A percentile compares a stretch with the other conserved stretches of the same genome.
Conservation (phyloP, 2,888 invertebrate species). For the Trachelus troglodyta region DNA sequence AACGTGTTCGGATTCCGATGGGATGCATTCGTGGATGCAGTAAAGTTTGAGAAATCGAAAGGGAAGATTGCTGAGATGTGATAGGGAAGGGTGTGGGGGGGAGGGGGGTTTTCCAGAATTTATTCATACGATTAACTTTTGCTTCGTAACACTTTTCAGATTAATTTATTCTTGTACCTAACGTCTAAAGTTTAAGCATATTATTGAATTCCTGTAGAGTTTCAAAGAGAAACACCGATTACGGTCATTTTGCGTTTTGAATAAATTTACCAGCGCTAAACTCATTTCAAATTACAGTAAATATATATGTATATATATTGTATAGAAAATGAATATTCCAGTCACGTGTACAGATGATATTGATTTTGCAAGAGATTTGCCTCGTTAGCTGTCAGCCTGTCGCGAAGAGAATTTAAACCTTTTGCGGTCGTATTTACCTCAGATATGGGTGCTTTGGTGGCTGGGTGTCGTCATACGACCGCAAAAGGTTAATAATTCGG, state of each 20-base stretch:
- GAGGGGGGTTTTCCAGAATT: neutral
- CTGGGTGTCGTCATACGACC: too few species aligned
- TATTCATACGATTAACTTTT: neutral
- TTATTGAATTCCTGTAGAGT: neutral
- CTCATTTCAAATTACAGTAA: neutral
- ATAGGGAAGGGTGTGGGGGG: neutral
- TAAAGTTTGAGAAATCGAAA: neutral
- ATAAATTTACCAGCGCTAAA: neutral
- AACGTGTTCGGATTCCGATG: neutral
- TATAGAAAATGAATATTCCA: neutral
- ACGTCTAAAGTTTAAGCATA: neutral
- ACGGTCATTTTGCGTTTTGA: neutral
- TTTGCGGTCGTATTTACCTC: too few species aligned
- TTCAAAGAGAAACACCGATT: neutral
- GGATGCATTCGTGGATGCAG: neutral
- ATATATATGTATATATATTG: too few species aligned
- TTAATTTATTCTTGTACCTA: neutral
- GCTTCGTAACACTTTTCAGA: neutral
- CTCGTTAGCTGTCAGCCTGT: neutral
- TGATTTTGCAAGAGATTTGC: neutral
- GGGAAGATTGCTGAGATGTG: neutral
- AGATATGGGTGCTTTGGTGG: too few species aligned
- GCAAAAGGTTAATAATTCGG: neutral
- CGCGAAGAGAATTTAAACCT: neutral
- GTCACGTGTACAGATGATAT: neutral